A percentile compares a stretch with the other conserved stretches of the same genome.
phyloP scores from a whole-genome alignment of 2,113 vertebrate genomes.

The Hoplias malabaricus region DNA sequence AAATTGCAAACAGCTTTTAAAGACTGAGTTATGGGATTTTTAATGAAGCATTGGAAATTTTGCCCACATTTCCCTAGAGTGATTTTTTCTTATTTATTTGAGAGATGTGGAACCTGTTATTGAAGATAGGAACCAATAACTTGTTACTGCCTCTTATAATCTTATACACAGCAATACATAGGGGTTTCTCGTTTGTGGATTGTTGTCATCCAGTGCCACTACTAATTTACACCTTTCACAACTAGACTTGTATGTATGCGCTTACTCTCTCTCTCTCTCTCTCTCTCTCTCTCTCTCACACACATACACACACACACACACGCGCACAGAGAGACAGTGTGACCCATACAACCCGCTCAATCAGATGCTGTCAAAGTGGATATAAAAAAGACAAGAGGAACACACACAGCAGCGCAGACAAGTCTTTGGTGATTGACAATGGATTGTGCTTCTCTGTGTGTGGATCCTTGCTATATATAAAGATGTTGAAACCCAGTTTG shows the following conservation, averaged over 20 bases:
- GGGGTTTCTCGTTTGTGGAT: neutral
- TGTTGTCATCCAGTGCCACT: conserved; percentile 16
- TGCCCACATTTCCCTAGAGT: too few species aligned
- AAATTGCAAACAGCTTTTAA: too few species aligned
- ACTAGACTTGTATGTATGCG: neutral
- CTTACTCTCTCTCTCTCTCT: too few species aligned
- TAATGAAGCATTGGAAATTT: too few species aligned
- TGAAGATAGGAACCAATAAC: neutral
- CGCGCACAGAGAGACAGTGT: neutral
- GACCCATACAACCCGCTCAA: too few species aligned
- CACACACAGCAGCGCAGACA: neutral
- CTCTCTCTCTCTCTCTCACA: too few species aligned
- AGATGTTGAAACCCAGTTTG: conserved; percentile 16
- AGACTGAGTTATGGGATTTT: too few species aligned
- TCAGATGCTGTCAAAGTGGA: neutral
- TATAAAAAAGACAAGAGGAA: neutral
- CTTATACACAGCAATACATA: conserved; percentile 2
- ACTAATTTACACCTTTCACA: conserved; percentile 27
- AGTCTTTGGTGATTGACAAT: too few species aligned
- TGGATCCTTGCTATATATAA: neutral
- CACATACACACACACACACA: neutral
- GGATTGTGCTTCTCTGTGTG: too few species aligned
- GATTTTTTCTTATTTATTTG: too few species aligned
- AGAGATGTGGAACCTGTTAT: too few species aligned
- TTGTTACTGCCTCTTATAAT: neutral